Percentiles rank a stretch among this genome's conserved stretches.
These are phyloP conservation scores for Entomyzon cyanotis DNA, from an alignment of 2,113 vertebrate genomes.

Conservation along the genomic window DNA sequence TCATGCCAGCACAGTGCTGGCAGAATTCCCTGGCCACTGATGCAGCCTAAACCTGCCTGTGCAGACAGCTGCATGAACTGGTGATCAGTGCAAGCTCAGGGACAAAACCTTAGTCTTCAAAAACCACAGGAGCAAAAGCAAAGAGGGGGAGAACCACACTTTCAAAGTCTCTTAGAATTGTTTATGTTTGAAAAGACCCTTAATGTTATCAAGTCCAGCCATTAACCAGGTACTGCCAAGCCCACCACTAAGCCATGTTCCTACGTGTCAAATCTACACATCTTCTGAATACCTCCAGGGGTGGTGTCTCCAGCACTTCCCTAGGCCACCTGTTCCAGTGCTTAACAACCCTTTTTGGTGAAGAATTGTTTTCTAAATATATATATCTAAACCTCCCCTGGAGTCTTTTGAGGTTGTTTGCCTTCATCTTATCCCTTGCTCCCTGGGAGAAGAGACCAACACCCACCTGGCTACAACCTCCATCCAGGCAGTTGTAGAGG, in stretches of 20 bases:
- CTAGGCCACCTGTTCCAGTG: neutral
- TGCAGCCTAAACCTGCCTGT: neutral
- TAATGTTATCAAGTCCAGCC: neutral
- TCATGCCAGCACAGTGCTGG: neutral
- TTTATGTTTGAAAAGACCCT: neutral
- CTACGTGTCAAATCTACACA: fast-evolving
- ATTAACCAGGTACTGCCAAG: neutral
- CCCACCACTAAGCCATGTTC: neutral
- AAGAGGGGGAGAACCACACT: neutral
- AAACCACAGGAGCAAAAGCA: neutral
- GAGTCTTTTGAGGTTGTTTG: neutral
- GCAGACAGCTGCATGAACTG: neutral
- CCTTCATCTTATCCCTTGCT: neutral
- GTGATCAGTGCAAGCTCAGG: neutral
- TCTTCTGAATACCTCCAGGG: neutral
- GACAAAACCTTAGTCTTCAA: neutral
- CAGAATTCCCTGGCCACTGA: neutral
- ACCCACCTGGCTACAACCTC: too few species aligned
- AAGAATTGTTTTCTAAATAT: neutral
- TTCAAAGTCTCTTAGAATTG: neutral
- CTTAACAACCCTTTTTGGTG: neutral
- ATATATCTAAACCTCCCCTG: neutral
- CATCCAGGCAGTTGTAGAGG: neutral
- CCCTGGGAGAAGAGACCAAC: neutral
- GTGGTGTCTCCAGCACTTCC: neutral